Base-by-base conservation (phyloP, 2,113 vertebrate species). In the human region DNA sequence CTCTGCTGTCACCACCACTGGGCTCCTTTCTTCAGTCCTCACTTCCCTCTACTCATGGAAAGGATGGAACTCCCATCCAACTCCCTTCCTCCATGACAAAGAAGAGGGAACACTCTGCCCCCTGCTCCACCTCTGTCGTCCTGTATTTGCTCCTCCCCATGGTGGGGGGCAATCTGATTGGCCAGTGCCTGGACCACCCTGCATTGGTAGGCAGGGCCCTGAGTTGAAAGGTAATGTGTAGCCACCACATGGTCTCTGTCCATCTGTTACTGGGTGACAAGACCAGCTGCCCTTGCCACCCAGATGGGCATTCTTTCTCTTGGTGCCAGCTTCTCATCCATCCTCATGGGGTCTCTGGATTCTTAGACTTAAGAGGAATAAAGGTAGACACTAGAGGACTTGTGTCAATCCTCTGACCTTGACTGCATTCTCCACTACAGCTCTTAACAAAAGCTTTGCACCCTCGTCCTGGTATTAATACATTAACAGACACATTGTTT, bases 291-390 rank as follows among this genome's bases (percentile, higher is more conserved):
- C 32, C 66, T 68, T 3, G 1, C 35, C 66, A 68, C 14, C 13
- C 66, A 68, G 66, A 25, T 55, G 45, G 68, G 57, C 45, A 43
- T 57, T 83, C 59, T 87, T 18, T 75, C 35, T 57, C 76, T 90
- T 90, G 48, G 64, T 76, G 68, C 76, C 73, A 61, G n/a, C 38
- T 72, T 50, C 43, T 96, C 32, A 82, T 35, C 9, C n/a, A 89
- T 12, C 70, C n/a, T 73, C 16, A 68, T 40, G 70, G 70, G 20
- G 70, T 59, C 66, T 52, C 83, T 43, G 13, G 45, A 70, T 59
- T 87, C 92, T 97, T 38, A 83, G 83, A 92, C 45, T 73, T 40
- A 86, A 66, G 23, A 93, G 43, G 43, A 91, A 70, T 64, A 61
- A 70, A 38, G 9, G 66, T 52, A 95, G 48, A 96, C 23, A 38